These are phyloP conservation scores for Liopterus haemorrhoidalis DNA, from an alignment of 2,888 invertebrate genomes.

Conservation along the genomic window DNA sequence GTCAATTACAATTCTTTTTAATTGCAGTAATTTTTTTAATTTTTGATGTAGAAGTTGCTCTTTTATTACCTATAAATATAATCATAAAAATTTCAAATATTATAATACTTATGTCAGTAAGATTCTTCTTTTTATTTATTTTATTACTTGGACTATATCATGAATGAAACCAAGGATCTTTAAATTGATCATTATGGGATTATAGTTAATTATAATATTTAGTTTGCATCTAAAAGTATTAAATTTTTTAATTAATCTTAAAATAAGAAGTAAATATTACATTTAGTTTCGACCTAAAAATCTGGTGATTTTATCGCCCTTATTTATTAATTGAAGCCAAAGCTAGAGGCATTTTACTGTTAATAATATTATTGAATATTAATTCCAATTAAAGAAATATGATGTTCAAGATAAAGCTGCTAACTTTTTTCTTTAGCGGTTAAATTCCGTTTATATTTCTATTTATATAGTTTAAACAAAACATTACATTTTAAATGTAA, in stretches of 20 bases:
- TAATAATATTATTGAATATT: constrained; percentile 55
- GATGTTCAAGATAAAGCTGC: constrained; percentile 52
- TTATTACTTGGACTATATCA: constrained; percentile 48
- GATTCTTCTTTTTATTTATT: constrained; percentile 46
- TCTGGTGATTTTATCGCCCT: constrained; percentile 43
- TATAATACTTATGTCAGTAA: constrained; percentile 34
- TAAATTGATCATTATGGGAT: constrained; percentile 50
- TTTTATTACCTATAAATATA: constrained; percentile 53
- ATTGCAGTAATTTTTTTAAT: constrained; percentile 62
- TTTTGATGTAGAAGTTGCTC: constrained; percentile 62
- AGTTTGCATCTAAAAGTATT: constrained; percentile 49
- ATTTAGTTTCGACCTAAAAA: constrained; percentile 52
- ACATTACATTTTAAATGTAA: constrained; percentile 63
- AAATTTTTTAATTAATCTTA: constrained; percentile 40
- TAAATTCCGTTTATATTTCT: constrained; percentile 49
- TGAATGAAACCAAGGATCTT: constrained; percentile 53
- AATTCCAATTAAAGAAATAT: constrained; percentile 57
- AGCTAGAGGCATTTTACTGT: constrained; percentile 61
- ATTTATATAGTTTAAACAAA: constrained; percentile 60
- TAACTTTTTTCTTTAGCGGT: constrained; percentile 56
- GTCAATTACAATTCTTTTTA: constrained; percentile 57
- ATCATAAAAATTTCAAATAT: constrained; percentile 38
- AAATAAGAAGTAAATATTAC: constrained; percentile 47
- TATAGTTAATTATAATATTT: constrained; percentile 49
- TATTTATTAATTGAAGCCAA: constrained; percentile 48